Base-by-base conservation (phyloP, 2,113 vertebrate species). In the Spermophilus dauricus region DNA sequence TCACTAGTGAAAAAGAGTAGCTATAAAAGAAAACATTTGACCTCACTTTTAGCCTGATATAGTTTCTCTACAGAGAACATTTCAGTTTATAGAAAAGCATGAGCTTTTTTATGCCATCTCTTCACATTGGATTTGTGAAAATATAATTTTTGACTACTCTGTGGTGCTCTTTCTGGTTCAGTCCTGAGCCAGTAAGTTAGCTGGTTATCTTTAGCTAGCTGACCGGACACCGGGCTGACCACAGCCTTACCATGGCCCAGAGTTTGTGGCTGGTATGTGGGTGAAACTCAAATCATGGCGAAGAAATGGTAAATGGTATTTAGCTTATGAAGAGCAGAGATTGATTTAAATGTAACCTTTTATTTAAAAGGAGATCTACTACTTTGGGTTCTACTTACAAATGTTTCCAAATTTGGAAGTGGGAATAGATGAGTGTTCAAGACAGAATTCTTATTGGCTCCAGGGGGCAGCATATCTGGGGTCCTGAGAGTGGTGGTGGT, bases 191-290 rank as follows among this genome's bases (percentile, higher is more conserved):
- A 77, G 34, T 56, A 11, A 70, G 80, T 61, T 91, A 97, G 39
- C 22, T 0, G 94, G 48, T 94, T 97, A 83, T 95, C 98, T 98
- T 98, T 98, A 98, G 87, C 84, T 61, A 28, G 32, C 70, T 96
- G 89, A 72, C 94, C 86, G 56, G 97, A 85, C 69, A 96, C 75
- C 69, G 30, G 48, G 75, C 78, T 94, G 51, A 97, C 94, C 8
- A 0, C 89, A 95, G 58, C 53, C 63, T 89, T 48, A 12, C 75
- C 39, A 0, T 34, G n/a, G 91, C 96, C 83, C 82, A 96, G 94
- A 92, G 24, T 92, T 87, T 94, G 81, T 97, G 97, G 69, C 88
- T 93, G 1, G 45, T 94, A 61, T 51, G 56, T 95, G 81, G 91
- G 69, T 75, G 95, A 97, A 73, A 86, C 84, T 92, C 94, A 53